Conservation (phyloP, 2,888 invertebrate species). For the Drosophila anceps region DNA sequence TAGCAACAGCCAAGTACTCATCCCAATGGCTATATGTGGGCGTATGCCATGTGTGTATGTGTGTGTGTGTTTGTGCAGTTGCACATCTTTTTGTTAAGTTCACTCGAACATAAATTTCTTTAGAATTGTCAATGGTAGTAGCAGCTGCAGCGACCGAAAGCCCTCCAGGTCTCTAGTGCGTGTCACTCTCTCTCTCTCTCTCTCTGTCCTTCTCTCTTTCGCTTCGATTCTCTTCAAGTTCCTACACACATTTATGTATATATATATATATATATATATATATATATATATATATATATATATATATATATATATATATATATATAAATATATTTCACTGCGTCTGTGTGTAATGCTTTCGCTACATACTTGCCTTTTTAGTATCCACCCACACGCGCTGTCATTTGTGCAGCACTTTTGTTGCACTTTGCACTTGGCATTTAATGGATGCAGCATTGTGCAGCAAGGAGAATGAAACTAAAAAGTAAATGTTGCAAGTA, state of each 20-base stretch:
- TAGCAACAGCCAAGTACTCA: constrained; percentile 42
- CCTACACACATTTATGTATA: background rate
- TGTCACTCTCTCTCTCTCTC: background rate
- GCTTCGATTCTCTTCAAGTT: background rate
- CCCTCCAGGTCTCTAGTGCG: constrained; percentile 46
- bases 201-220: constrained; percentile 2
- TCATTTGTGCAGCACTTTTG: constrained; percentile 61
- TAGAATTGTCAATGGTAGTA: constrained; percentile 70
- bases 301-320: background rate
- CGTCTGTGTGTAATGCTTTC: constrained; percentile 13
- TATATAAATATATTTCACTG: background rate
- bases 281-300: constrained; percentile 1
- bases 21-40: constrained; percentile 23
- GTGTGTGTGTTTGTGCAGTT: constrained; percentile 44
- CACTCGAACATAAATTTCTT: constrained; percentile 71
- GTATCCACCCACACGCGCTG: constrained; percentile 24
- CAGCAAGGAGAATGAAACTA: background rate
- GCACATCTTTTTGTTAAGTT: constrained; percentile 70
- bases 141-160: constrained; percentile 55
- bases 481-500: constrained; percentile 7
- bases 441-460: constrained; percentile 62
- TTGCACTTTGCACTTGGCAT: constrained; percentile 72
- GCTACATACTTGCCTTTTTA: constrained; percentile 36
- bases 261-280: constrained; percentile 4
- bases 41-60: constrained; percentile 1